Percentiles rank a stretch among this genome's conserved stretches.
phyloP scores from a whole-genome alignment of 1,140 invertebrate species.

The Whitmania pigra region DNA sequence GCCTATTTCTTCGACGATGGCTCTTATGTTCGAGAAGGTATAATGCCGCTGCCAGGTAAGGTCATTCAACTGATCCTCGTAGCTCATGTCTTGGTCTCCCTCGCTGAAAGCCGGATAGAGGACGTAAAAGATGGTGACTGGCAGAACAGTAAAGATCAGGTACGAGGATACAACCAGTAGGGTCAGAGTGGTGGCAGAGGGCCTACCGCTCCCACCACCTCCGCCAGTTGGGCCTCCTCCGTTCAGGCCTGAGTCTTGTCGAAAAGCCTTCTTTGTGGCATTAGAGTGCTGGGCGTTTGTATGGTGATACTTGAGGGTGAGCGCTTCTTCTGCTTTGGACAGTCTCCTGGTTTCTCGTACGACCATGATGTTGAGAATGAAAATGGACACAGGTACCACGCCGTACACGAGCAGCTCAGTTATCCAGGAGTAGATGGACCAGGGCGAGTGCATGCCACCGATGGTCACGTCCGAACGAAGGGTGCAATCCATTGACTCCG shows the following conservation, averaged over 20 bases:
- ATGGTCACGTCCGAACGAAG: slow-evolving; percentile 21
- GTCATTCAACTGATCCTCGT: slow-evolving; percentile 27
- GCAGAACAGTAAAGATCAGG: slow-evolving; percentile 37
- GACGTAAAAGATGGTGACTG: slow-evolving; percentile 37
- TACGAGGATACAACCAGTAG: slow-evolving; percentile 40
- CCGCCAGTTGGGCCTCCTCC: not conserved
- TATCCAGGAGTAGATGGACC: slow-evolving; percentile 34
- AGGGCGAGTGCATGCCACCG: slow-evolving; percentile 28
- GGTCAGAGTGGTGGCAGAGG: slow-evolving; percentile 35
- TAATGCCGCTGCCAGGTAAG: slow-evolving; percentile 33
- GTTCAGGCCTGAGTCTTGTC: too few species aligned
- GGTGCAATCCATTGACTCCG: slow-evolving; percentile 15
- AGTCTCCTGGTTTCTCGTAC: slow-evolving; percentile 34
- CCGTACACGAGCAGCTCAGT: slow-evolving; percentile 36
- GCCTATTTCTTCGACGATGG: slow-evolving; percentile 33
- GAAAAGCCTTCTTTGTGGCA: too few species aligned
- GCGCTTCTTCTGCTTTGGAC: slow-evolving; percentile 29
- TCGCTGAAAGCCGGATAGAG: slow-evolving; percentile 28
- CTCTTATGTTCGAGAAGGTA: slow-evolving; percentile 32
- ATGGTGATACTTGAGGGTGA: slow-evolving; percentile 11
- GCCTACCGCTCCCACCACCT: slow-evolving; percentile 4
- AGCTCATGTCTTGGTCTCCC: slow-evolving; percentile 24
- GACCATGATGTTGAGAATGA: slow-evolving; percentile 38
- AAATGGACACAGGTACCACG: slow-evolving; percentile 33
- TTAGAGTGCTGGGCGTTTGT: too few species aligned